Conservation (phyloP, 2,113 vertebrate species). For the Osmerus eperlanus region DNA sequence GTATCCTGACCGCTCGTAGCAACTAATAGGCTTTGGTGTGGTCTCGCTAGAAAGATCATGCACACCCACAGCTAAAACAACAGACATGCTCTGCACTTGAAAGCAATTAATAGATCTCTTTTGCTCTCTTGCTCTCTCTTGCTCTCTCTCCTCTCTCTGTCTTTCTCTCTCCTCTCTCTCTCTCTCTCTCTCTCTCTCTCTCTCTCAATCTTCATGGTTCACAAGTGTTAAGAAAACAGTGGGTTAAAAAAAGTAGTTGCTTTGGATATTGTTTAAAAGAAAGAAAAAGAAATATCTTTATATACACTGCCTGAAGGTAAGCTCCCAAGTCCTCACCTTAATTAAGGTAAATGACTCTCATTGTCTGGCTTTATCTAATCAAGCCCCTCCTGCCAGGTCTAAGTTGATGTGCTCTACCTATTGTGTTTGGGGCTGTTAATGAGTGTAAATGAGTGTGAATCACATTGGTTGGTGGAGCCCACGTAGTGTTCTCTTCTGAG, state of each 20-base stretch:
- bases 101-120: slow-evolving; percentile 29
- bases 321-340: slow-evolving; percentile 23
- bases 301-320: slow-evolving; percentile 12
- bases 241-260: background rate
- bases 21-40: slow-evolving; percentile 24
- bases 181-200: too few relatives aligned
- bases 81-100: slow-evolving; percentile 19
- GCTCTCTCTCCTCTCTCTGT: too few relatives aligned
- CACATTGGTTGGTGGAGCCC: background rate
- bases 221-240: background rate
- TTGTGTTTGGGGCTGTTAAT: slow-evolving; percentile 17
- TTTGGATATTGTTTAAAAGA: background rate
- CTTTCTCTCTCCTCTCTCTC: too few relatives aligned
- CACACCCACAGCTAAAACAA: slow-evolving; percentile 10
- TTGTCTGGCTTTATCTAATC: slow-evolving; percentile 8
- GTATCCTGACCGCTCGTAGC: slow-evolving; percentile 13
- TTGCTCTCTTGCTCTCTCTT: background rate
- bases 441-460: slow-evolving; percentile 15
- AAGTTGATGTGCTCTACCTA: background rate
- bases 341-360: slow-evolving; percentile 26
- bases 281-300: background rate
- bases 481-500: slow-evolving; percentile 11
- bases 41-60: slow-evolving; percentile 23
- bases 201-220: too few relatives aligned
- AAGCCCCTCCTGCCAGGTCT: background rate